Base-by-base conservation (phyloP, 2,797 vertebrate genomes). In the Enteromius viviparus region DNA sequence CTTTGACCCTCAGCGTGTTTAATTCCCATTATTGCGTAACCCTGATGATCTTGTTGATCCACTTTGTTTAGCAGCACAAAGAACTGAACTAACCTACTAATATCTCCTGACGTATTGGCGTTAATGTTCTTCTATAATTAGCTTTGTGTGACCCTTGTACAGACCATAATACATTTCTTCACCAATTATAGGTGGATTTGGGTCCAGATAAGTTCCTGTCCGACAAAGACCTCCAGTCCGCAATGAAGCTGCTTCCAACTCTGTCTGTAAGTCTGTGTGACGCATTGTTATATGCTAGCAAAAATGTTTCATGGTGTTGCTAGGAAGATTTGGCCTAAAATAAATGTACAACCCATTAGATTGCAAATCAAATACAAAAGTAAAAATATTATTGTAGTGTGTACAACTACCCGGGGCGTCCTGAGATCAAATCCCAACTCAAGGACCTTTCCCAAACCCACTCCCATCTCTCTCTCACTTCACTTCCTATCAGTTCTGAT, bases 121-220 rank as follows among this genome's bases (percentile, higher is more conserved):
- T 81, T 40, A 26, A 37, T 10, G 58, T 0, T 26, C 45, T 65
- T 47, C 42, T 71, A 65, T 42, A 53, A 21, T 71, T 51, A 51
- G 45, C 53, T 49, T 42, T 32, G 26, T 55, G 14, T 78, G 71
- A 51, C 14, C 17, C 1, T 55, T 19, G 23, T n/a, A 14, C 17
- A 0, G 21, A 34, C 58, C 3, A 10, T 58, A 51, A 45, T 42
- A 11, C 19, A 15, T 80, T 85, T 75, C 51, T 53, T 29, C n/a
- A 71, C 23, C 42, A 10, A 29, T 70, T 86, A 37, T 82, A 99
- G 98, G 96, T 98, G 91, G 98, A 98, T 90, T 94, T 98, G 87
- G 98, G 98, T 87, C 97, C 98, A 29, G 97, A 99, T 93, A 98
- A 97, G 88, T 97, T 97, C 89, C 92, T 99, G 84, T 96, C 97